Percentiles rank a stretch among this genome's conserved stretches.
Conservation (phyloP, 2,113 vertebrate species). For the Macrotus californicus region DNA sequence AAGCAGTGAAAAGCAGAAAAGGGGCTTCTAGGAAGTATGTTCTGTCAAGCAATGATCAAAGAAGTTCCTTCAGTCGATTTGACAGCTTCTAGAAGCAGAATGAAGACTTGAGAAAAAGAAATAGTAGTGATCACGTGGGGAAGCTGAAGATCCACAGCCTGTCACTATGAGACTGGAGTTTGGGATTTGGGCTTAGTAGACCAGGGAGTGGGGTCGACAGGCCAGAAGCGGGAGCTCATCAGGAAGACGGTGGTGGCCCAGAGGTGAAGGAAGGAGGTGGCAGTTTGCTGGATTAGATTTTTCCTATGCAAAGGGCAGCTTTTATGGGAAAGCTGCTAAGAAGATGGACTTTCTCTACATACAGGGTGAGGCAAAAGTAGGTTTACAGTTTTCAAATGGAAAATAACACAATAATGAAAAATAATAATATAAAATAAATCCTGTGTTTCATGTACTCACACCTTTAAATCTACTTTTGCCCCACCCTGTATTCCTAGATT, state of each 20-base stretch:
- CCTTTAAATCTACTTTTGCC: too few species aligned
- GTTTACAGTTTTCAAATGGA: too few species aligned
- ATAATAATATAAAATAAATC: too few species aligned
- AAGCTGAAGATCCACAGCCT: not conserved
- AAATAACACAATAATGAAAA: too few species aligned
- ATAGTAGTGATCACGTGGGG: not conserved
- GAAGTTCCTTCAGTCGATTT: not conserved
- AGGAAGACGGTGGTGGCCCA: not conserved
- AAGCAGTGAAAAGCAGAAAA: not conserved
- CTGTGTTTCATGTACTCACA: too few species aligned
- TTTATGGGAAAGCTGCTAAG: not conserved
- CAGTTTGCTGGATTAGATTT: not conserved
- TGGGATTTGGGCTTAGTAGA: not conserved
- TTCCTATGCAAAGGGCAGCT: not conserved
- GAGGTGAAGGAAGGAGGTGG: not conserved
- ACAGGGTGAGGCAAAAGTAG: too few species aligned
- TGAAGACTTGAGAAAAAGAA: not conserved
- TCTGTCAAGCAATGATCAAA: not conserved
- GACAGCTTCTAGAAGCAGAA: not conserved
- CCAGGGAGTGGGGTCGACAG: fast-evolving
- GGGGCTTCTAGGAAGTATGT: not conserved
- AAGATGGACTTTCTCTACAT: not conserved
- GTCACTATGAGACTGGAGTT: not conserved
- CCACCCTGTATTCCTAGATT: not conserved
- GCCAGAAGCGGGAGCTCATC: not conserved